Evolutionary conservation across 2,797 vertebrate species (phyloP).

Genomic region (Sebastes glaucus): DNA sequence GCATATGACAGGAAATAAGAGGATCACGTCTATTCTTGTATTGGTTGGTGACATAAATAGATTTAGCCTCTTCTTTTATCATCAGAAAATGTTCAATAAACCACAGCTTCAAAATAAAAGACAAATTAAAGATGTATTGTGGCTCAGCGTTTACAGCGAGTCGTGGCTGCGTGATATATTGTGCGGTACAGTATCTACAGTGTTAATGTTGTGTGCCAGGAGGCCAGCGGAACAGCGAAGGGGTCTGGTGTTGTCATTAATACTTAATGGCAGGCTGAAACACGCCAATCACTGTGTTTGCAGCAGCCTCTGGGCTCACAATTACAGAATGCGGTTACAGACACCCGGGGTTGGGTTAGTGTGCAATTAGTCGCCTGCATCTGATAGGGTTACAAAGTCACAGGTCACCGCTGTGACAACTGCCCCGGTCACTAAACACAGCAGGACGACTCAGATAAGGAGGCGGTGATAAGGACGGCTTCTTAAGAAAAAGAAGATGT

Average conservation of each 20-base stretch:
- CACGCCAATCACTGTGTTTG: slow-evolving; percentile 60
- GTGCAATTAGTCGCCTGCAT: slow-evolving; percentile 65
- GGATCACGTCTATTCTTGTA: slow-evolving; percentile 23
- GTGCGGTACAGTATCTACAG: slow-evolving; percentile 22
- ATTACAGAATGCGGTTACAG: slow-evolving; percentile 74
- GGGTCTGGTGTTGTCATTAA: slow-evolving; percentile 76
- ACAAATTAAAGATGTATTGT: not conserved
- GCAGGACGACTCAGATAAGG: slow-evolving; percentile 4
- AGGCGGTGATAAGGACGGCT: not conserved
- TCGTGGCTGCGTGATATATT: slow-evolving; percentile 19
- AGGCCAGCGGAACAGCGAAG: slow-evolving; percentile 57
- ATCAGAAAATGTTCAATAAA: not conserved
- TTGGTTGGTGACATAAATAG: not conserved
- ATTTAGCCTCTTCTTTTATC: not conserved
- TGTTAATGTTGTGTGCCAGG: slow-evolving; percentile 39
- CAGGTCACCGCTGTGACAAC: slow-evolving; percentile 65
- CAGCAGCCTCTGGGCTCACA: slow-evolving; percentile 63
- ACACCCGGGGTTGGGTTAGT: slow-evolving; percentile 62
- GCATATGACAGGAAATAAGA: slow-evolving; percentile 24
- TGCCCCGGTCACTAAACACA: slow-evolving; percentile 43
- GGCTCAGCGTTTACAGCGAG: not conserved
- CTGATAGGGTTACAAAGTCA: slow-evolving; percentile 72
- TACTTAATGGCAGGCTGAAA: slow-evolving; percentile 71
- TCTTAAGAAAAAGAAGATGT: not conserved
- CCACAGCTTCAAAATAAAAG: not conserved